Evolutionary conservation across 2,113 vertebrate genomes (phyloP), one percentile per base, ranked within the genome.

Genomic region (Carlito syrichta): DNA sequence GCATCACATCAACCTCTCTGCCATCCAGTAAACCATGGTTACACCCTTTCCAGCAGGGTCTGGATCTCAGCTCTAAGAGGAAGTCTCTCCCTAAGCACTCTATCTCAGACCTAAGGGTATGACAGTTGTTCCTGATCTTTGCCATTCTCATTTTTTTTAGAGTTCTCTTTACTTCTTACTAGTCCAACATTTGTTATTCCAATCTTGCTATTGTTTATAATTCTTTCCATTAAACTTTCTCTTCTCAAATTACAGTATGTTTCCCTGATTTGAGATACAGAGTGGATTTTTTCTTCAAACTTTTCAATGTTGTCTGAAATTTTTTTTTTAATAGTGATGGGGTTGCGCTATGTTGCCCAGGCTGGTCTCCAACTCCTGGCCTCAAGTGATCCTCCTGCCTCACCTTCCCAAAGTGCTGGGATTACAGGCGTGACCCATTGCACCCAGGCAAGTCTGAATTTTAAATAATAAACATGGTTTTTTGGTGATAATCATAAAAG

Each of bases 301-400:
- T 95, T 96, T 91, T 92, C 62, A 96, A 20, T 74, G 7, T 63
- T 96, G 58, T 73, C 40, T 93, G n/a, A 68, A 81, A 82, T 92
- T 92, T 89, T 78, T 43, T 58, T 58, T 58, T 58, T 58, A 23
- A 23, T 58, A 23, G 56, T 23, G 22, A 58, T 8, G 2, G 22
- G 9, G 8, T 58, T 23, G 20, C 56, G 25, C 56, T 58, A 19
- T 58, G 56, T 58, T 0, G 8, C 22, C 56, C 56, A 58, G 52
- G 52, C 56, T 58, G 56, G 56, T 9, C 22, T 58, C 56, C 22
- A 22, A 6, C 56, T 58, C 56, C 56, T 23, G 25, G 56, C 20
- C 25, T 58, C 56, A 25, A 58, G 56, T 23, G 56, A 58, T 58
- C 25, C 8, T 58, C 56, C 56, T 58, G 56, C 56, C 56, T 58